Conservation (phyloP, 1,140 invertebrate genomes). For the Ceratina australensis region DNA sequence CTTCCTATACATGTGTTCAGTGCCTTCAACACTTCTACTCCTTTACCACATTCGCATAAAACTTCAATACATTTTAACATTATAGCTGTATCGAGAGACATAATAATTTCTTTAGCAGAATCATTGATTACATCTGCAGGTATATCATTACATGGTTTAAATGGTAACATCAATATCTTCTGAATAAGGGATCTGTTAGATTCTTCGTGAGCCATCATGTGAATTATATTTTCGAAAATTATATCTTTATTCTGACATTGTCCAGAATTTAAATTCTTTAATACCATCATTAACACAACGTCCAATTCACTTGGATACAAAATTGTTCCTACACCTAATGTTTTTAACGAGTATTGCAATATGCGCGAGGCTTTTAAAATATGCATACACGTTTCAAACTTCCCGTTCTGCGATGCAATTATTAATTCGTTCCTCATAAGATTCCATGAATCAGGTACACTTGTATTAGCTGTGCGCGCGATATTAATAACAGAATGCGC, state of each 20-base stretch:
- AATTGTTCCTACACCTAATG: constrained; percentile 50
- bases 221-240: constrained; percentile 66
- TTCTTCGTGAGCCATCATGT: constrained; percentile 67
- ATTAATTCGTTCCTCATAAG: constrained; percentile 57
- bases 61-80: constrained; percentile 69
- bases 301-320: constrained; percentile 62
- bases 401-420: constrained; percentile 44
- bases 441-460: constrained; percentile 61
- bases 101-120: constrained; percentile 52
- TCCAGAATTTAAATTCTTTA: constrained; percentile 44
- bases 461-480: constrained; percentile 12
- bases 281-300: constrained; percentile 51
- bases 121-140: constrained; percentile 51
- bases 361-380: constrained; percentile 63
- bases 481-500: constrained; percentile 70
- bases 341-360: constrained; percentile 62
- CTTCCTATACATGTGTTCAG: constrained; percentile 59
- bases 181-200: constrained; percentile 63
- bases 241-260: constrained; percentile 18
- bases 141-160: constrained; percentile 52
- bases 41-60: constrained; percentile 60
- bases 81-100: constrained; percentile 59
- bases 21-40: constrained; percentile 62
- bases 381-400: constrained; percentile 56
- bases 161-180: constrained; percentile 63